Conservation (phyloP, 1,140 invertebrate genomes). For the Lordiphosa mommai region DNA sequence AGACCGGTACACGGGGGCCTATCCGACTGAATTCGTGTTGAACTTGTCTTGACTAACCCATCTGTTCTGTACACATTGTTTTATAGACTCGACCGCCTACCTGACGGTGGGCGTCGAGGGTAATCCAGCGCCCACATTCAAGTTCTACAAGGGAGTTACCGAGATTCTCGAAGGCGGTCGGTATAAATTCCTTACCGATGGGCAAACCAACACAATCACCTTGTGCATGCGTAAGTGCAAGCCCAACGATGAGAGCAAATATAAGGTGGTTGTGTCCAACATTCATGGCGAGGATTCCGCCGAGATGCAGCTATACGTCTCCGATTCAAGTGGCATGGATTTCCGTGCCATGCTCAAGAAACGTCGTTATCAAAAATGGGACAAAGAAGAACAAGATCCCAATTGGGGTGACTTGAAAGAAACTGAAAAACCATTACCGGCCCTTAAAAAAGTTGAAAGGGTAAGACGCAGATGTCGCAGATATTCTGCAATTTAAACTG, state of each 20-base stretch:
- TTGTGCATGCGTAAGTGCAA: constrained; percentile 97
- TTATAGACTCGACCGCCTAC: constrained; percentile 91
- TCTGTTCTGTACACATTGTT: constrained; percentile 14
- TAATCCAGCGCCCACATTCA: constrained; percentile 95
- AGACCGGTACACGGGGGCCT: neutral
- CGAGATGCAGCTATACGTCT: constrained; percentile 97
- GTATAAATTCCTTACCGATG: constrained; percentile 94
- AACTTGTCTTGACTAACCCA: constrained; percentile 16
- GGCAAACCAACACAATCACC: constrained; percentile 92
- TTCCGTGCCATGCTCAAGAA: constrained; percentile 99
- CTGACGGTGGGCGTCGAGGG: constrained; percentile 94
- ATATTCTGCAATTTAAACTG: neutral
- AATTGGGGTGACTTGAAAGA: constrained; percentile 97
- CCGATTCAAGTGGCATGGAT: constrained; percentile 98
- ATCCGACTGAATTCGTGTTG: neutral
- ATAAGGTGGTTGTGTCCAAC: constrained; percentile 95
- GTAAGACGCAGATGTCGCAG: constrained; percentile 81
- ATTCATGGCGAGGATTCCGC: constrained; percentile 96
- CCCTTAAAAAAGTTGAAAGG: constrained; percentile 95
- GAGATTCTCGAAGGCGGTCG: constrained; percentile 96
- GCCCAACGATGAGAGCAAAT: constrained; percentile 98
- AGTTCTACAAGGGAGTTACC: constrained; percentile 95
- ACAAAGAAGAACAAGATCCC: constrained; percentile 91
- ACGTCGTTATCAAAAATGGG: constrained; percentile 97
- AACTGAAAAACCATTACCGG: constrained; percentile 90